Conservation (phyloP, 2,888 invertebrate species). For the Eledona agricola region DNA sequence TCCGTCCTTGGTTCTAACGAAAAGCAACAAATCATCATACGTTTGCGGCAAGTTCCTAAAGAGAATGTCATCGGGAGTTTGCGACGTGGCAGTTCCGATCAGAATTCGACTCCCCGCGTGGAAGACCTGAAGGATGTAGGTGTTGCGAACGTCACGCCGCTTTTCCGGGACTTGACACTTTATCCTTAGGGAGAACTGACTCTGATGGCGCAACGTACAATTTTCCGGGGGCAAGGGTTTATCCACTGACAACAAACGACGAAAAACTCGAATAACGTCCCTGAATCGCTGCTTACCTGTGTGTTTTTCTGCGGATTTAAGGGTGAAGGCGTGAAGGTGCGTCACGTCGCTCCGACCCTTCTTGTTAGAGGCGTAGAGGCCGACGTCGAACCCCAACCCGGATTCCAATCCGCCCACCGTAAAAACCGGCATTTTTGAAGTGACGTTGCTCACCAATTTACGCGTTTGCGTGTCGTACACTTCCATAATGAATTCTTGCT, state of each 20-base stretch:
- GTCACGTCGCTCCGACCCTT: constrained; percentile 76
- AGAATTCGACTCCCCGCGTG: constrained; percentile 64
- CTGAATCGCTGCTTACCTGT: no score
- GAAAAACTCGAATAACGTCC: no score
- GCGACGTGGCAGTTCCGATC: constrained; percentile 64
- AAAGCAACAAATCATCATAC: constrained; percentile 61
- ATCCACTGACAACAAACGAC: constrained; percentile 11
- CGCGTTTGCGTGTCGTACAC: constrained; percentile 68
- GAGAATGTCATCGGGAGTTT: constrained; percentile 62
- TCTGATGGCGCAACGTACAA: constrained; percentile 64
- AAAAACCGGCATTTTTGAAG: constrained; percentile 70
- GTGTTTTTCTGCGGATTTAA: constrained; percentile 77
- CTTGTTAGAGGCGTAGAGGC: constrained; percentile 74
- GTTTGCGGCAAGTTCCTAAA: constrained; percentile 63
- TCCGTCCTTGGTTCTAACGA: constrained; percentile 64
- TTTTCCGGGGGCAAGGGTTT: constrained; percentile 65
- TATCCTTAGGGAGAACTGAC: constrained; percentile 61
- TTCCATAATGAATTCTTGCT: constrained; percentile 78
- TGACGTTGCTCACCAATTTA: constrained; percentile 67
- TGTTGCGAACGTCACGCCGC: constrained; percentile 51
- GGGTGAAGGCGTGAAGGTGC: constrained; percentile 73
- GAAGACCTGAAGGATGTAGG: constrained; percentile 66
- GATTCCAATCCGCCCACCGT: constrained; percentile 73
- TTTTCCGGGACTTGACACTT: constrained; percentile 63
- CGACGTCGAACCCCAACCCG: constrained; percentile 74